A percentile compares a stretch with the other conserved stretches of the same genome.
phyloP scores from a whole-genome alignment of 2,888 invertebrate species.

The Dinocampus coccinellae region DNA sequence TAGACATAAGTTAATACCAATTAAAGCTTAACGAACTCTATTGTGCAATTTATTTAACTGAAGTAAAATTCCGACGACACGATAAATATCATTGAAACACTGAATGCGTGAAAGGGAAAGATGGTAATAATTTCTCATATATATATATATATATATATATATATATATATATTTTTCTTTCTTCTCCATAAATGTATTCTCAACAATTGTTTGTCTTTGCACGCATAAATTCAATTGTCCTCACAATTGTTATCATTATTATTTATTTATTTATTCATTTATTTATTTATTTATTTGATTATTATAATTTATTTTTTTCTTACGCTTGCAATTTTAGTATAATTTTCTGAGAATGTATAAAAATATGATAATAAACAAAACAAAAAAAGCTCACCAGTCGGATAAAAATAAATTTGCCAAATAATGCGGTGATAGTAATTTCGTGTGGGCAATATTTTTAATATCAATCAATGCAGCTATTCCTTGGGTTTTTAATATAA shows the following conservation, averaged over 20 bases:
- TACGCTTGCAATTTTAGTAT: no score
- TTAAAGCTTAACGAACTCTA: constrained; percentile 41
- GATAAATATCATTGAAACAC: constrained; percentile 26
- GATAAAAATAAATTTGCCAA: background rate
- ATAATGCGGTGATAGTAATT: background rate
- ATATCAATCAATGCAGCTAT: background rate
- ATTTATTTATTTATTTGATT: no score
- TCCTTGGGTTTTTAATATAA: background rate
- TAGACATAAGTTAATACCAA: constrained; percentile 35
- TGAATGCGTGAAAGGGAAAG: background rate
- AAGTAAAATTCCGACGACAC: constrained; percentile 14
- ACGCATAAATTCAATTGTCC: background rate
- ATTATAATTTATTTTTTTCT: no score
- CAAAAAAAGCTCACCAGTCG: background rate
- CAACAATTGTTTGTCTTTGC: background rate
- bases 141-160: background rate
- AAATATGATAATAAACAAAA: background rate
- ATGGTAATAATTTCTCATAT: background rate
- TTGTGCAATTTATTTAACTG: constrained; percentile 34
- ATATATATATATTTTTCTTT: background rate
- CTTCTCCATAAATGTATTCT: background rate
- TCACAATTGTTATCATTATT: background rate
- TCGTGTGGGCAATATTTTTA: background rate
- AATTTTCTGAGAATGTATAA: no score
- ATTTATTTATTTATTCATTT: no score